Evolutionary conservation across 2,888 invertebrate species (phyloP).

Genomic region (Epirrita christyi): DNA sequence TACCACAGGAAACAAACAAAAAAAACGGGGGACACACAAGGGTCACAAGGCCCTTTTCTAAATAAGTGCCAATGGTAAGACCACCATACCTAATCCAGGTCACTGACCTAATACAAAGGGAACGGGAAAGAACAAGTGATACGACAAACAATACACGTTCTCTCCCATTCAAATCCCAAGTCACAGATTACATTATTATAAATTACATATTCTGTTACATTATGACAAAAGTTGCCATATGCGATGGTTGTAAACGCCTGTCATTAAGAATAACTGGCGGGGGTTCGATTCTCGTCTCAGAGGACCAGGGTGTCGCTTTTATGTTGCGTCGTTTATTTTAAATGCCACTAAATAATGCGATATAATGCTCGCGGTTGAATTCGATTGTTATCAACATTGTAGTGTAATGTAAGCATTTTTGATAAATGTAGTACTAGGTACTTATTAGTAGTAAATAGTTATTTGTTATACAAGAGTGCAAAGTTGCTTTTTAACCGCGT

Average conservation of each 20-base stretch:
- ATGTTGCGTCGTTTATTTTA: conserved; percentile 72
- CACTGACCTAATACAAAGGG: no score
- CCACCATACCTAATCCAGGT: no score
- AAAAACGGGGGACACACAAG: no score
- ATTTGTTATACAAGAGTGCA: no score
- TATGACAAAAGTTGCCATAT: conserved; percentile 63
- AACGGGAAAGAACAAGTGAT: no score
- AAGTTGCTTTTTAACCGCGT: no score
- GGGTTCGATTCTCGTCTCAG: conserved; percentile 52
- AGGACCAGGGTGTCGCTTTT: conserved; percentile 60
- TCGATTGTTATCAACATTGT: conserved; percentile 32
- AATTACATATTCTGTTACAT: conserved; percentile 53
- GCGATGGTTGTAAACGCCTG: conserved; percentile 65
- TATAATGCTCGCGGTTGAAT: conserved; percentile 50
- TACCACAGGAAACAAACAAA: no score
- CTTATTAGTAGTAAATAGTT: no score
- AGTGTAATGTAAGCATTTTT: not conserved
- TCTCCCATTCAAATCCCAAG: conserved; percentile 16
- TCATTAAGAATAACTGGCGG: conserved; percentile 59
- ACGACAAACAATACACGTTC: no score
- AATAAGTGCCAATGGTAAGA: no score
- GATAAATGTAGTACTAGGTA: no score
- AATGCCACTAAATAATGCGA: conserved; percentile 64
- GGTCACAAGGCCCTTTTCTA: no score
- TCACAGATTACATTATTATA: conserved; percentile 30